Evolutionary conservation across 2,113 vertebrate species (phyloP), one percentile per base, ranked within the genome.

Genomic region (Myiagra hebetior): DNA sequence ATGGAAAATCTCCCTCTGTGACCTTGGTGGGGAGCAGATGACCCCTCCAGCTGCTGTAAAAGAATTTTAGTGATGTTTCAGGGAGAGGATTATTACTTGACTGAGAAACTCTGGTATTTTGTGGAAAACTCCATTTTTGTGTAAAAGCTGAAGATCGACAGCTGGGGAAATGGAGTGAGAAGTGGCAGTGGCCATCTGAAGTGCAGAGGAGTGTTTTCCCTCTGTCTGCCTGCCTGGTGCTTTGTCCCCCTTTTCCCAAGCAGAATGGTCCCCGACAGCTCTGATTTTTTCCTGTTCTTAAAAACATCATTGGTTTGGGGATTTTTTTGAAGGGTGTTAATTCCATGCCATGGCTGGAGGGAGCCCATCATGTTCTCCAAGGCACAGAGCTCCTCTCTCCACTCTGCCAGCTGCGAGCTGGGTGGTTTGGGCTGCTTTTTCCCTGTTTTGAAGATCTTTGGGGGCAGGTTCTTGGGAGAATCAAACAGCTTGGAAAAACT

Each of bases 171-270:
- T 16, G 49, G 62, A 57, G 33, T 20, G 63, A 57, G 78, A 49
- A 46, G 55, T 10, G 33, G 28, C 19, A 23, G 27, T 3, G 7
- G 14, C 56, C 30, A 15, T 27, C 26, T 17, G 44, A 86, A 59
- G 11, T 3, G 13, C 27, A 4, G 1, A 6, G 46, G 46, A 65
- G 12, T 5, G 7, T 50, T 17, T 28, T 37, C 26, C 19, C 44
- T 69, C 41, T 0, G 0, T 13, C 44, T 81, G 31, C 81, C 30
- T 64, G 9, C 31, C 26, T 0, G 0, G 2, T 37, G 37, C 59
- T 77, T 68, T 72, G 41, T 44, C 21, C 31, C 28, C 21, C 21
- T 83, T 68, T 30, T 4, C 28, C 24, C 37, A 33, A 52, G 44
- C 64, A 80, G 21, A 35, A 6, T 4, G 18, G 15, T 53, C 28